phyloP scores from a whole-genome alignment of 2,797 vertebrate genomes.

The Oryzias sinensis region DNA sequence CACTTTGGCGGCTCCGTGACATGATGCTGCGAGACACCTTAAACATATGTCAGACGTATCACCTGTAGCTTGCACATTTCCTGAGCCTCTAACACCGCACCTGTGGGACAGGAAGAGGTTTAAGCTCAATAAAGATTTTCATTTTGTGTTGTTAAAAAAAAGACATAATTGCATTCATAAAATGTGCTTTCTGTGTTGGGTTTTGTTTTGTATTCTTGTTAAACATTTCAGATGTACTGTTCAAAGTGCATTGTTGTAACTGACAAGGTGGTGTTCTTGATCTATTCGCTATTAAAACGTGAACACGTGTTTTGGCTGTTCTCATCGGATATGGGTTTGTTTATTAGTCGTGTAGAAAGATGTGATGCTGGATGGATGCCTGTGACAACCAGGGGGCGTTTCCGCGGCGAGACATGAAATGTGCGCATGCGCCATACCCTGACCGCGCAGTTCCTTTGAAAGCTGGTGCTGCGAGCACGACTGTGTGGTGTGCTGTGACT shows the following conservation, averaged over 20 bases:
- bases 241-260: conserved; percentile 66
- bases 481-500: conserved; percentile 12
- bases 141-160: conserved; percentile 50
- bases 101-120: conserved; percentile 63
- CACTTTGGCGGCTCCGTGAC: conserved; percentile 95
- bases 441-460: conserved; percentile 83
- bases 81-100: conserved; percentile 59
- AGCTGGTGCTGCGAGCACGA: conserved; percentile 50
- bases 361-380: not conserved
- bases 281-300: conserved; percentile 66
- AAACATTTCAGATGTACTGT: conserved; percentile 50
- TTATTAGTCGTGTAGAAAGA: too few relatives aligned
- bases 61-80: conserved; percentile 80
- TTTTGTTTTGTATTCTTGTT: conserved; percentile 37
- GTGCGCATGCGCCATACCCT: conserved; percentile 68
- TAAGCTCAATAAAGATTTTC: conserved; percentile 66
- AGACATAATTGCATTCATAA: conserved; percentile 45
- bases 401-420: not conserved
- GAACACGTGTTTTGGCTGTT: conserved; percentile 30
- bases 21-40: conserved; percentile 96
- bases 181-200: conserved; percentile 47
- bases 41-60: conserved; percentile 92
- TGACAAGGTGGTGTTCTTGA: conserved; percentile 68
- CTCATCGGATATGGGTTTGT: too few relatives aligned
- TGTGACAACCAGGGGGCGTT: conserved; percentile 37